Evolutionary conservation across 2,888 invertebrate species (phyloP).

Genomic region (Nemapogon koenigi): DNA sequence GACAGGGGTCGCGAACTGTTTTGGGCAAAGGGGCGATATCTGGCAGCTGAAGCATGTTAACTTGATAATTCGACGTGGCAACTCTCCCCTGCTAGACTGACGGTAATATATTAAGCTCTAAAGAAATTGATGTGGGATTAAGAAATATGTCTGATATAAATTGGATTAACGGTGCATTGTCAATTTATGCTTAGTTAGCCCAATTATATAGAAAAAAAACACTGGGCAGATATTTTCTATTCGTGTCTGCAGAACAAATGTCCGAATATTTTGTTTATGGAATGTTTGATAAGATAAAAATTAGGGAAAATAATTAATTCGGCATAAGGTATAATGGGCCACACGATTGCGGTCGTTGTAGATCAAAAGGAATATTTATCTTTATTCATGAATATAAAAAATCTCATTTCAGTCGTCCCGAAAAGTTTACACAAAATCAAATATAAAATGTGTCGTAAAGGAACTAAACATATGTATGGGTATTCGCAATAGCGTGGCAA

Average conservation of each 20-base stretch:
- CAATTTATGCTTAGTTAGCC: too few species aligned
- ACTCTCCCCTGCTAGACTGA: constrained; percentile 20
- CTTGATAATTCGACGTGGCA: constrained; percentile 30
- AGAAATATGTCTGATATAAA: background rate
- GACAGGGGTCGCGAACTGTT: background rate
- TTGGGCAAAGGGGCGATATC: constrained; percentile 11
- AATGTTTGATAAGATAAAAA: too few species aligned
- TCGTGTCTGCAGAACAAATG: too few species aligned
- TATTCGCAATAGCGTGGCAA: constrained; percentile 3
- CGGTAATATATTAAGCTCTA: constrained; percentile 9
- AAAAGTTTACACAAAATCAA: background rate
- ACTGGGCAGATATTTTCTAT: too few species aligned
- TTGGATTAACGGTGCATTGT: too few species aligned
- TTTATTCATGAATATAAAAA: too few species aligned
- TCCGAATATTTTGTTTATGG: too few species aligned
- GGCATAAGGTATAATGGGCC: too few species aligned
- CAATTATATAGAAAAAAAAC: too few species aligned
- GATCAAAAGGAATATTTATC: too few species aligned
- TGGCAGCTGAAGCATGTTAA: constrained; percentile 31
- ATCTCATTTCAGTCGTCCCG: background rate
- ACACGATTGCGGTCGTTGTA: too few species aligned
- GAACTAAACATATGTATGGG: constrained; percentile 1
- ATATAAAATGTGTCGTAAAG: constrained; percentile 1
- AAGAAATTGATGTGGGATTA: constrained; percentile 7
- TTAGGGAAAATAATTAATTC: too few species aligned